A percentile compares a stretch with the other conserved stretches of the same genome.
Conservation (phyloP, 2,113 vertebrate genomes). For the Limnothrissa miodon region DNA sequence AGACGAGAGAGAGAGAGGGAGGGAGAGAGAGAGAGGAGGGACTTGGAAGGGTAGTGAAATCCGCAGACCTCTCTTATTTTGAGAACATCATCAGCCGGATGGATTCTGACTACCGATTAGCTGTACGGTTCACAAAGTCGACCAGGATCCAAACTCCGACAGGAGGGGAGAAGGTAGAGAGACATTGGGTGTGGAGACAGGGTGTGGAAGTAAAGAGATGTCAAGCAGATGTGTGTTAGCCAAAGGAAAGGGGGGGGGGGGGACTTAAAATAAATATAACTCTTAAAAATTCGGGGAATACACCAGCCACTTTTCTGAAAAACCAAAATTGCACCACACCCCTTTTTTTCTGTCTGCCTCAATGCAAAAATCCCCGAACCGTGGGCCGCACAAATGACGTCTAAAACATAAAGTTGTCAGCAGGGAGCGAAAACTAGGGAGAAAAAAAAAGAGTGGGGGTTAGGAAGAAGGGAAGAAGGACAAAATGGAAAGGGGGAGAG, state of each 20-base stretch:
- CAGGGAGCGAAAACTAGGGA: slow-evolving; percentile 15
- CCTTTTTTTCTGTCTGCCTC: slow-evolving; percentile 46
- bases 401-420: slow-evolving; percentile 46
- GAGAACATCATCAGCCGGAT: slow-evolving; percentile 11
- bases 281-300: slow-evolving; percentile 52
- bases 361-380: slow-evolving; percentile 49
- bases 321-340: slow-evolving; percentile 55
- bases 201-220: slow-evolving; percentile 16
- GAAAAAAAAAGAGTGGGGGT: slow-evolving; percentile 44
- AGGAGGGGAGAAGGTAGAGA: slow-evolving; percentile 32
- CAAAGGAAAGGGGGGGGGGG: slow-evolving; percentile 34
- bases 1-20: slow-evolving; percentile 3
- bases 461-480: slow-evolving; percentile 40
- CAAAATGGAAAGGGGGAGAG: slow-evolving; percentile 30
- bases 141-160: slow-evolving; percentile 27
- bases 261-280: slow-evolving; percentile 48
- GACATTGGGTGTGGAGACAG: not conserved
- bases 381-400: slow-evolving; percentile 50
- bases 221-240: slow-evolving; percentile 29
- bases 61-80: slow-evolving; percentile 46
- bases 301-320: slow-evolving; percentile 31
- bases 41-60: slow-evolving; percentile 63
- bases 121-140: slow-evolving; percentile 5
- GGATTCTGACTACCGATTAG: slow-evolving; percentile 26
- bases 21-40: not conserved